Evolutionary conservation across 2,888 invertebrate species (phyloP), one percentile per base, ranked within the genome.

Genomic region (Odontocerum albicorne): DNA sequence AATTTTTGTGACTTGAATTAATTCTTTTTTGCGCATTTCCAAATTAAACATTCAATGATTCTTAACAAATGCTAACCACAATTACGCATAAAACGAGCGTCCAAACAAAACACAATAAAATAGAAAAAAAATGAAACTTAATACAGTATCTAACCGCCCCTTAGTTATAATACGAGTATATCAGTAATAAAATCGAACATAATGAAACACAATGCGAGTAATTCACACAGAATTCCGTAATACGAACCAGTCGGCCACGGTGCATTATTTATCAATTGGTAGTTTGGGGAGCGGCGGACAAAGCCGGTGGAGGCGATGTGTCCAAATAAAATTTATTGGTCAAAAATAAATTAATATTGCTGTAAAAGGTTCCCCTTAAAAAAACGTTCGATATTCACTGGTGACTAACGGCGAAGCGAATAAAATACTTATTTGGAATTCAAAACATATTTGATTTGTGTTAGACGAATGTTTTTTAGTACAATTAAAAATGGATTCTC

Each of bases 251-350:
- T 56, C 33, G 59, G 56, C 46, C 49, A 56, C 60, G 56, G 60
- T 47, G 38, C 44, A 57, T 60, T 57, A 57, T 60, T 57, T 47
- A 54, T 36, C 60, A 55, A 60, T 60, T 55, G 57, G 47, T 12
- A 33, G 20, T 55, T 59, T 59, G 16, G 13, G 13, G 27, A 17
- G 16, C 13, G n/a, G 33, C 49, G 39, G 42, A 56, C 42, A 59
- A 56, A 42, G 35, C 36, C 21, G 50, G 32, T 19, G 22, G 42
- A 31, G 45, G 51, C 36, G 39, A 20, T 32, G 52, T 56, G 60
- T 57, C 60, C 60, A 57, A 60, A 60, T 60, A 60, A 43, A 53
- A 60, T 57, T 57, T 57, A 60, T 60, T 36, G 56, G 56, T 53
- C 56, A 47, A 50, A 35, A 50, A 52, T 33, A 50, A 55, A 56